Evolutionary conservation across 2,113 vertebrate genomes (phyloP), one percentile per base, ranked within the genome.

Genomic region (Sialia sialis): DNA sequence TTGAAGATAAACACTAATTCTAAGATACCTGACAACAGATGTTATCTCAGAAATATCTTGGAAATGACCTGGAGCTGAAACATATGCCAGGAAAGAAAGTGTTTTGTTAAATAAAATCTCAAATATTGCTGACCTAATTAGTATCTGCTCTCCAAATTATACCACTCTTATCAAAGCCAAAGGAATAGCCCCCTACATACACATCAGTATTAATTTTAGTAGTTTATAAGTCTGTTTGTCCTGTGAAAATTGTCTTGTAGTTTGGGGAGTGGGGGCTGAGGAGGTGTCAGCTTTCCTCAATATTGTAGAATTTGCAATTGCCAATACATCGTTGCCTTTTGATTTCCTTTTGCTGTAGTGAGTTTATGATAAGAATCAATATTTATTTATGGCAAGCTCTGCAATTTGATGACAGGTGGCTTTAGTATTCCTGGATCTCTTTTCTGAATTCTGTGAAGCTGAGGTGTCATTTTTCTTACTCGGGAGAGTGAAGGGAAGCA

Each of bases 331-430:
- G 73, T 80, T 39, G 13, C 19, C 11, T 27, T 80, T 44, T 68
- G 21, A 48, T 29, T 44, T 34, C 13, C 11, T 49, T 83, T 73
- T 68, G 6, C 52, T 83, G 16, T 8, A 13, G 23, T n/a, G 41
- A 87, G 11, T 89, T 91, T 87, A 80, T 66, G 22, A 60, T 68
- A 89, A 49, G n/a, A 69, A 77, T 80, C 55, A 77, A n/a, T 93
- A 73, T 12, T 72, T 94, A 36, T 49, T 74, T 89, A 41, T 76
- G 55, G 19, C 27, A 87, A 74, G 34, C 18, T 56, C 19, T 84
- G 46, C 55, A 48, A 80, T 56, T 83, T 87, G 75, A 54, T 78
- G 39, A 22, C 59, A 69, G 69, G 46, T 90, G 59, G 34, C 48
- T 80, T 70, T 79, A 51, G 23, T 63, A 73, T 16, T 77, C 44